These are phyloP conservation scores for Lasioglossum oenotherae DNA, from an alignment of 2,888 invertebrate genomes.

Conservation along the genomic window DNA sequence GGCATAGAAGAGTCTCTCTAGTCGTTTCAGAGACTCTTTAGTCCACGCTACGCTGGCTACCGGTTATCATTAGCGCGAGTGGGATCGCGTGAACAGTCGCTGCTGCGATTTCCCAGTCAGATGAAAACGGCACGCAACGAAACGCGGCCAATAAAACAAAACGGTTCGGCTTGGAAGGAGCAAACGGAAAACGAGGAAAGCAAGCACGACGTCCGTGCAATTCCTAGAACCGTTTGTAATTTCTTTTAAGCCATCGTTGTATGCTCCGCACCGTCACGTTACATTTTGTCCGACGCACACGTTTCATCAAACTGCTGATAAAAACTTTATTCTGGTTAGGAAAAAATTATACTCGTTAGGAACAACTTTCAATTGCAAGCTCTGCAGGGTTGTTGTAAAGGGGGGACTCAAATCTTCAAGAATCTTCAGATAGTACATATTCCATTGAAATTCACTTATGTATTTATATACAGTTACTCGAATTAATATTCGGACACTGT, in stretches of 20 bases:
- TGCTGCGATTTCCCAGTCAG: conserved; percentile 20
- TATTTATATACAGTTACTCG: background rate
- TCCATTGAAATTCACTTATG: background rate
- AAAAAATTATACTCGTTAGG: background rate
- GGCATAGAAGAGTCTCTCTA: background rate
- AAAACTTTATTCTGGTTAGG: background rate
- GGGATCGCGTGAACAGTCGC: conserved; percentile 54
- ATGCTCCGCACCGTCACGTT: background rate
- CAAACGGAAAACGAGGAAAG: conserved; percentile 32
- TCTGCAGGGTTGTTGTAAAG: background rate
- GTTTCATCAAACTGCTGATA: background rate
- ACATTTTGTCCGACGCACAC: background rate
- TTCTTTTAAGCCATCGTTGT: background rate
- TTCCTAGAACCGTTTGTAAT: conserved; percentile 7
- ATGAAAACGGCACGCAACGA: conserved; percentile 60
- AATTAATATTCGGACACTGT: too few relatives aligned
- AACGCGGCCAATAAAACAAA: conserved; percentile 33
- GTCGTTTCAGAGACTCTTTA: conserved; percentile 14
- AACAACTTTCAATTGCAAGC: too few relatives aligned
- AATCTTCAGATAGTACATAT: too few relatives aligned
- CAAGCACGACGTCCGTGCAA: background rate
- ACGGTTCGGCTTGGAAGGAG: background rate
- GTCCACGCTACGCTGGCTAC: conserved; percentile 35
- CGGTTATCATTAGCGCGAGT: conserved; percentile 38
- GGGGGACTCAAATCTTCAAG: background rate